Conservation (phyloP, 2,797 vertebrate genomes). For the Pangasius sanitwongsei region DNA sequence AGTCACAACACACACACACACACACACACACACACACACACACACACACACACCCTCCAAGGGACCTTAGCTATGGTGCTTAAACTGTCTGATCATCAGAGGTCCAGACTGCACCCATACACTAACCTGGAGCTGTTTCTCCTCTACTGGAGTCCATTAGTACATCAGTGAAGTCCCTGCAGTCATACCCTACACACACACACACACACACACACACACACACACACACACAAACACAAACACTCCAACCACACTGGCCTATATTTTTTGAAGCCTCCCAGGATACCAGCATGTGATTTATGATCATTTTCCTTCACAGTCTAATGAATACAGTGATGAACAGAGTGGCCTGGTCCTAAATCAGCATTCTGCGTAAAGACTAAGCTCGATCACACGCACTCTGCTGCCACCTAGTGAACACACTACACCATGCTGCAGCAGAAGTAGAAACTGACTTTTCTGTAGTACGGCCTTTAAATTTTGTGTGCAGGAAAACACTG, state of each 20-base stretch:
- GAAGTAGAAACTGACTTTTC: neutral
- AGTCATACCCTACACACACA: neutral
- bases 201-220: neutral
- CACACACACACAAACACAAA: constrained; percentile 5
- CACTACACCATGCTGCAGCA: neutral
- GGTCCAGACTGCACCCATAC: neutral
- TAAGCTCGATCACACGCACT: neutral
- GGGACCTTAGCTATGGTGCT: neutral
- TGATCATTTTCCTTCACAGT: constrained; percentile 4
- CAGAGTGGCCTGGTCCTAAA: neutral
- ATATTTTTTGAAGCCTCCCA: constrained; percentile 13
- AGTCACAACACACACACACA: neutral
- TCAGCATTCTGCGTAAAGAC: neutral
- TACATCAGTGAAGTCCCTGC: neutral
- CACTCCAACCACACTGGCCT: neutral
- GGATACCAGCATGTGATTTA: neutral
- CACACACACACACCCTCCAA: neutral
- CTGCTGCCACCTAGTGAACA: constrained; percentile 31
- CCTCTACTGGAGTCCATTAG: constrained; percentile 4
- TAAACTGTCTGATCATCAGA: neutral
- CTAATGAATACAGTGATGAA: neutral
- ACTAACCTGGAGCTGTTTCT: neutral
- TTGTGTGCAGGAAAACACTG: too few relatives aligned
- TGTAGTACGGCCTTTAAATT: neutral
- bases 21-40: constrained; percentile 27